These are phyloP conservation scores for Artemisiospiza belli DNA, from an alignment of 2,113 vertebrate species.

Conservation along the genomic window DNA sequence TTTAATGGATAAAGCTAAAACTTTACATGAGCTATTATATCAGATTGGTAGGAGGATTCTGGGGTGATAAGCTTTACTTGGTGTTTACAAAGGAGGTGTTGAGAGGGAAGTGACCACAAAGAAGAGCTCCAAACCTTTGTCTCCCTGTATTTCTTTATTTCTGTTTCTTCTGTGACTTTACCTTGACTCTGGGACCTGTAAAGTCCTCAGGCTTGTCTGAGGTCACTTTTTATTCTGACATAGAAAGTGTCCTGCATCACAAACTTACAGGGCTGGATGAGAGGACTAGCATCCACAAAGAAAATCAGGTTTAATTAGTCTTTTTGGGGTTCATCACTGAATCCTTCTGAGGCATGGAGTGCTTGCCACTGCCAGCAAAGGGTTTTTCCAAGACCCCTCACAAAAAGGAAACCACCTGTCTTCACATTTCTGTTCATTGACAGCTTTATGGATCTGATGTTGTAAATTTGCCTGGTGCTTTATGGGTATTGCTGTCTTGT, in stretches of 20 bases:
- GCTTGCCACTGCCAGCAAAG: neutral
- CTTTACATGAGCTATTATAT: neutral
- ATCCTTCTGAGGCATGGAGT: neutral
- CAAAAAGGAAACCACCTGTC: neutral
- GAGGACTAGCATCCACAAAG: neutral
- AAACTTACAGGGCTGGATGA: neutral
- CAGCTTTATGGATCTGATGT: neutral
- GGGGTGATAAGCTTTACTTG: neutral
- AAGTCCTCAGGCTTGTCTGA: neutral
- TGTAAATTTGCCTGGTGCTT: conserved; percentile 22
- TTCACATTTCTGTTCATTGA: conserved; percentile 30
- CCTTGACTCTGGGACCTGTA: neutral
- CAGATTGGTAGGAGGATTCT: neutral
- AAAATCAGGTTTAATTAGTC: neutral
- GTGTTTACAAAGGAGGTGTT: neutral
- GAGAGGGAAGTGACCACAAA: neutral
- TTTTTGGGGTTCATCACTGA: neutral
- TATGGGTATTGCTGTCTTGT: conserved; percentile 36
- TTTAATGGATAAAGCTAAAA: neutral
- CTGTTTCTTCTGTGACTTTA: neutral
- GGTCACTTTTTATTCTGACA: neutral
- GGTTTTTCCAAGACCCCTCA: neutral
- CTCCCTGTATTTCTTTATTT: neutral
- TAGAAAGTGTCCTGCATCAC: neutral
- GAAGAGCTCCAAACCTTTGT: neutral